A percentile compares a stretch with the other conserved stretches of the same genome.
phyloP scores from a whole-genome alignment of 2,113 vertebrate species.

The Trochalopteron elliotii region DNA sequence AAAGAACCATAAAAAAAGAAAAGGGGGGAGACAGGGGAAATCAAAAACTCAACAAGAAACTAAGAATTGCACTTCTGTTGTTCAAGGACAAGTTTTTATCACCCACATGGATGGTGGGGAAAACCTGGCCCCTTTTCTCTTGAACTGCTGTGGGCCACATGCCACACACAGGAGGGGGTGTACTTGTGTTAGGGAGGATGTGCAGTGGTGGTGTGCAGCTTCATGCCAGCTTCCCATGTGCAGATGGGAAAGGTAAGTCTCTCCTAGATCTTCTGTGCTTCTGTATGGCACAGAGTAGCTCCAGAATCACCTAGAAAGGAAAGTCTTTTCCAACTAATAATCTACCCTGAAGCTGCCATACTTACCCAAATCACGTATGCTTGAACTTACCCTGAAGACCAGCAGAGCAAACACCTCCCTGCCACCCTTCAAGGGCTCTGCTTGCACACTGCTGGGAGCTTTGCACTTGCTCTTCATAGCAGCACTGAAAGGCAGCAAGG shows the following conservation, averaged over 20 bases:
- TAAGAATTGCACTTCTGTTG: background rate
- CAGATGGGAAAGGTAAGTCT: background rate
- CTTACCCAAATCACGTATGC: background rate
- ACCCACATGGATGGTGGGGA: background rate
- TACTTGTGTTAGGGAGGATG: too few species aligned
- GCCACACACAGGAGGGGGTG: fast-evolving
- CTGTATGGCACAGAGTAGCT: background rate
- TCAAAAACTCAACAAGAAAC: background rate
- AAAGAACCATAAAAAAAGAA: background rate
- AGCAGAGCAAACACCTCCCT: background rate
- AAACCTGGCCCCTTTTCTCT: background rate
- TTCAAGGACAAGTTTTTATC: background rate
- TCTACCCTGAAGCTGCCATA: fast-evolving
- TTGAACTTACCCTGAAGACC: background rate
- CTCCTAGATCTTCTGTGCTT: background rate
- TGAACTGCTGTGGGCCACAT: background rate
- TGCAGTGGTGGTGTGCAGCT: fast-evolving
- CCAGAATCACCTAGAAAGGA: background rate
- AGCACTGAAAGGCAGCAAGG: background rate
- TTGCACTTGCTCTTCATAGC: background rate
- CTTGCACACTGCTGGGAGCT: background rate
- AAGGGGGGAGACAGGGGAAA: fast-evolving
- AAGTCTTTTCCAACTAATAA: background rate
- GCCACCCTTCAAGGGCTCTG: background rate
- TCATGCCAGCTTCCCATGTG: background rate